A percentile compares a stretch with the other conserved stretches of the same genome.
Conservation (phyloP, 2,888 invertebrate species). For the Cinara cedri region DNA sequence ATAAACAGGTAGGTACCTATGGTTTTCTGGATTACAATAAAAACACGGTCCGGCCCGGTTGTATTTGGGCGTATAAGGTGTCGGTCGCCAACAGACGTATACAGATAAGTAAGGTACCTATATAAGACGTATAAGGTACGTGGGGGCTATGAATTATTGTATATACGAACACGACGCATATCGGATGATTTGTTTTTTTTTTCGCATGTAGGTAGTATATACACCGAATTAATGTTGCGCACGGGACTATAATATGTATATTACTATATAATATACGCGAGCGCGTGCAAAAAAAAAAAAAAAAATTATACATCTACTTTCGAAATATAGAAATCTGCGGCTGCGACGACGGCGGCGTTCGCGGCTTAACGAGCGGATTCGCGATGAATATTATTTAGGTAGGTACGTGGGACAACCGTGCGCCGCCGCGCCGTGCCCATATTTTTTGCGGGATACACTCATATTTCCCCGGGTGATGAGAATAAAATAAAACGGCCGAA, state of each 20-base stretch:
- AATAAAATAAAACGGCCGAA: too few species aligned
- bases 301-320: constrained; percentile 20
- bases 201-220: constrained; percentile 33
- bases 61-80: constrained; percentile 37
- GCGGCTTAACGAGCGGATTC: background rate
- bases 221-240: constrained; percentile 49
- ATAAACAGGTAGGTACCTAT: too few species aligned
- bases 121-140: background rate
- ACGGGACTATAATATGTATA: constrained; percentile 40
- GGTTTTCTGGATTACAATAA: constrained; percentile 32
- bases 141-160: constrained; percentile 39
- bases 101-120: background rate
- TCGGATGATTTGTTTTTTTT: constrained; percentile 25
- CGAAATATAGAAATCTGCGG: constrained; percentile 34
- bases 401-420: background rate
- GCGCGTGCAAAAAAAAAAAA: constrained; percentile 14
- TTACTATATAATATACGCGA: background rate
- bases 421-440: too few species aligned
- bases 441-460: too few species aligned
- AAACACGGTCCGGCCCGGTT: background rate
- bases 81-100: background rate
- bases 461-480: too few species aligned
- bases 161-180: background rate
- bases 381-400: background rate
- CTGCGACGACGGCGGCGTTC: too few species aligned